These are phyloP conservation scores for Sula dactylatra DNA, from an alignment of 2,113 vertebrate genomes.

Conservation along the genomic window DNA sequence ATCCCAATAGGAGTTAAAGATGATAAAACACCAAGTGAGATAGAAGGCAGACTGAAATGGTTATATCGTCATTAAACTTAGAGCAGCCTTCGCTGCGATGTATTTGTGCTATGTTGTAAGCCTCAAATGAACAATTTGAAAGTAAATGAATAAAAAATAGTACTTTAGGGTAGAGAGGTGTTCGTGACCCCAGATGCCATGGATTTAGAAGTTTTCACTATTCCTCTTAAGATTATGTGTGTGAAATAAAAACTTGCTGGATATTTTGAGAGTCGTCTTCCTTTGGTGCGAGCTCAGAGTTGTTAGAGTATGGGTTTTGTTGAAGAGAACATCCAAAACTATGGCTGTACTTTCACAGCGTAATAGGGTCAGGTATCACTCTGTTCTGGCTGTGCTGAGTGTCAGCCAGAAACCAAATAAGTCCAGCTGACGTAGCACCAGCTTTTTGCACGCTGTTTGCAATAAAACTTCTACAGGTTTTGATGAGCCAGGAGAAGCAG, in stretches of 20 bases:
- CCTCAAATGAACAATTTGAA: background rate
- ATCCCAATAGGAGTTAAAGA: conserved; percentile 8
- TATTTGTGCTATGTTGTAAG: background rate
- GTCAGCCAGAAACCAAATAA: background rate
- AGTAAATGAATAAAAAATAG: conserved; percentile 9
- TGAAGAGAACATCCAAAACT: background rate
- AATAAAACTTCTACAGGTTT: background rate
- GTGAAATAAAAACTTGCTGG: background rate
- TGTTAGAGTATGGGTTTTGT: background rate
- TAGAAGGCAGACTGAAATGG: conserved; percentile 6
- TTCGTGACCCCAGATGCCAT: background rate
- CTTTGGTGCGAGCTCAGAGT: background rate
- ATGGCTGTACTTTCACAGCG: background rate
- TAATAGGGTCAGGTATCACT: background rate
- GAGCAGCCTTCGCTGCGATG: background rate
- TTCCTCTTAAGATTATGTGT: background rate
- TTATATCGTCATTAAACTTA: conserved; percentile 14
- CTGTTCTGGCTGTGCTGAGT: background rate
- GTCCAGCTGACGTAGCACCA: background rate
- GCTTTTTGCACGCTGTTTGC: background rate
- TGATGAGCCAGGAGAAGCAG: background rate
- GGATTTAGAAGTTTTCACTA: background rate
- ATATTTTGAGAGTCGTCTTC: background rate
- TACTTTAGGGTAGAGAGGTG: background rate
- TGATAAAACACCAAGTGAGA: background rate